Evolutionary conservation across 2,113 vertebrate genomes (phyloP).

Genomic region (Heptranchias perlo): DNA sequence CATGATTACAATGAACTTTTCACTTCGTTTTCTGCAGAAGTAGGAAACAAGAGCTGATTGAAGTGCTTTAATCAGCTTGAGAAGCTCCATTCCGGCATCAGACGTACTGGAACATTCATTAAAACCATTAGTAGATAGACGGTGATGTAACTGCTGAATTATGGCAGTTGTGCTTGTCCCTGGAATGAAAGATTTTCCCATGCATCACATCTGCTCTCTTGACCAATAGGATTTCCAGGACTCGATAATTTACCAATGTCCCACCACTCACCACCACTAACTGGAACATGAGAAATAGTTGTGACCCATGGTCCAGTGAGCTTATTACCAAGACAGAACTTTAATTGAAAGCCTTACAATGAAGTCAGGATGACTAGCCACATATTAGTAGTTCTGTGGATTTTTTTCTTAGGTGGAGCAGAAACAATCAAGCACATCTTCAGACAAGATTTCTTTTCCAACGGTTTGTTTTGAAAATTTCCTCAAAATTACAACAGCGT

Average conservation of each 20-base stretch:
- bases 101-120: background rate
- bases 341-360: background rate
- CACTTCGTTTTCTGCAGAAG: background rate
- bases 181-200: background rate
- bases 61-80: conserved; percentile 12
- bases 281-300: no score
- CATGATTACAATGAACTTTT: background rate
- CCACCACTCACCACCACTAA: background rate
- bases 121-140: conserved; percentile 4
- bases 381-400: no score
- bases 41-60: conserved; percentile 14
- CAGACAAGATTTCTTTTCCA: background rate
- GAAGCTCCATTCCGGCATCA: background rate
- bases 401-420: background rate
- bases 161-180: background rate
- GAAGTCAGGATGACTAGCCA: background rate
- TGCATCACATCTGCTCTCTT: background rate
- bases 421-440: background rate
- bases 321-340: background rate
- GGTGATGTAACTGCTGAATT: conserved; percentile 2
- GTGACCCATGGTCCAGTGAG: background rate
- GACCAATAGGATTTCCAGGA: background rate
- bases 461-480: background rate
- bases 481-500: background rate
- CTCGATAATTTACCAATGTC: background rate